A percentile compares a stretch with the other conserved stretches of the same genome.
phyloP scores from a whole-genome alignment of 2,888 invertebrate species.

The Subacronicta megacephala region DNA sequence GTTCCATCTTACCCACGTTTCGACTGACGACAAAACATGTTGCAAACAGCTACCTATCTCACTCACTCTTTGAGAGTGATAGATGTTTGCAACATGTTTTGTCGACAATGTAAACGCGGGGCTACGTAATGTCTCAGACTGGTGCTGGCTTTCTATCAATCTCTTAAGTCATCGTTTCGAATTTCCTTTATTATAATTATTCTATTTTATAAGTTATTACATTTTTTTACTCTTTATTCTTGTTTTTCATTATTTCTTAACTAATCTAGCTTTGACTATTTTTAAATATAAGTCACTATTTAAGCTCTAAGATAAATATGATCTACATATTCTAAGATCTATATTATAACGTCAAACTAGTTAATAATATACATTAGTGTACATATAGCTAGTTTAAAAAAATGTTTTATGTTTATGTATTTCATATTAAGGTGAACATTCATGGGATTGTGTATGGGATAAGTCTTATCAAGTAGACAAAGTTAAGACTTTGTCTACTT shows the following conservation, averaged over 20 bases:
- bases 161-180: background rate
- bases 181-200: background rate
- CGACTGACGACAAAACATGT: no score
- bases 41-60: no score
- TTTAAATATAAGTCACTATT: conserved; percentile 22
- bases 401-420: background rate
- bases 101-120: no score
- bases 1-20: no score
- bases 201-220: conserved; percentile 1
- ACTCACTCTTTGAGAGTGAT: no score
- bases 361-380: conserved; percentile 36
- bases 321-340: background rate
- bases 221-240: conserved; percentile 5
- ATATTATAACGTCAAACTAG: conserved; percentile 15
- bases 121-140: background rate
- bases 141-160: background rate
- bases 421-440: background rate
- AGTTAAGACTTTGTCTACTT: no score
- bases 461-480: no score
- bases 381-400: conserved; percentile 31
- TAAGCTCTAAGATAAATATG: conserved; percentile 15
- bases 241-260: conserved; percentile 33
- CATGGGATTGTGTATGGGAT: no score
- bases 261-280: conserved; percentile 13
- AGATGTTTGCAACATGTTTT: no score